Conservation (phyloP, 2,888 invertebrate genomes). For the Pelosia muscerda region DNA sequence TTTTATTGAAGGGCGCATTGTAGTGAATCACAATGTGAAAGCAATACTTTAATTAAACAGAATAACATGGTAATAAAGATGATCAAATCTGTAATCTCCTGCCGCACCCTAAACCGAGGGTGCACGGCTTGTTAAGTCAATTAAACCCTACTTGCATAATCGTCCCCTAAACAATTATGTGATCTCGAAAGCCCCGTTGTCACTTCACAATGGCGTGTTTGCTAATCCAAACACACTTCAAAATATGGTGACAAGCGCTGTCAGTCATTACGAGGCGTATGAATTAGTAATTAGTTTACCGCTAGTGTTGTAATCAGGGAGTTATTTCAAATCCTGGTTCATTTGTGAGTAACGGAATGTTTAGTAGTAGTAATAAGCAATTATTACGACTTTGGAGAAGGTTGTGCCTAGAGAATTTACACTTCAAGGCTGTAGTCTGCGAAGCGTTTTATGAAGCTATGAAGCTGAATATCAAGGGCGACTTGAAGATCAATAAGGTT, state of each 20-base stretch:
- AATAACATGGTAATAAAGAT: slow-evolving; percentile 54
- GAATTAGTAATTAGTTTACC: slow-evolving; percentile 48
- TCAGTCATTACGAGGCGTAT: slow-evolving; percentile 48
- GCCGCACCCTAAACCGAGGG: slow-evolving; percentile 68
- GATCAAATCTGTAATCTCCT: slow-evolving; percentile 59
- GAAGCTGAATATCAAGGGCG: slow-evolving; percentile 44
- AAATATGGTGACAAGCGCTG: slow-evolving; percentile 53
- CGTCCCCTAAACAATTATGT: slow-evolving; percentile 80
- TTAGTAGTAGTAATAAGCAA: slow-evolving; percentile 23
- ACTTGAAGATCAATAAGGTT: slow-evolving; percentile 28
- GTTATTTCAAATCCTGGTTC: slow-evolving; percentile 23
- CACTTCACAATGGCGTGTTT: slow-evolving; percentile 71
- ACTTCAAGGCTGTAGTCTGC: slow-evolving; percentile 28
- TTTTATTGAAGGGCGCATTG: slow-evolving; percentile 26
- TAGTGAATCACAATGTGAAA: slow-evolving; percentile 31
- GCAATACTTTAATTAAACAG: slow-evolving; percentile 48
- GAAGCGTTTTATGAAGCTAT: slow-evolving; percentile 42
- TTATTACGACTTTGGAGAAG: slow-evolving; percentile 24
- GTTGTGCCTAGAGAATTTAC: slow-evolving; percentile 23
- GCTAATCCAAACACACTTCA: slow-evolving; percentile 61
- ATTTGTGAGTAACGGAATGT: slow-evolving; percentile 32
- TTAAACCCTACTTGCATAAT: slow-evolving; percentile 77
- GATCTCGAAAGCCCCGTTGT: slow-evolving; percentile 71
- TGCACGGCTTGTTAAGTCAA: slow-evolving; percentile 79
- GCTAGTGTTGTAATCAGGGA: slow-evolving; percentile 34